A percentile compares a stretch with the other conserved stretches of the same genome.
Conservation (phyloP, 2,113 vertebrate genomes). For the Piliocolobus tephrosceles region DNA sequence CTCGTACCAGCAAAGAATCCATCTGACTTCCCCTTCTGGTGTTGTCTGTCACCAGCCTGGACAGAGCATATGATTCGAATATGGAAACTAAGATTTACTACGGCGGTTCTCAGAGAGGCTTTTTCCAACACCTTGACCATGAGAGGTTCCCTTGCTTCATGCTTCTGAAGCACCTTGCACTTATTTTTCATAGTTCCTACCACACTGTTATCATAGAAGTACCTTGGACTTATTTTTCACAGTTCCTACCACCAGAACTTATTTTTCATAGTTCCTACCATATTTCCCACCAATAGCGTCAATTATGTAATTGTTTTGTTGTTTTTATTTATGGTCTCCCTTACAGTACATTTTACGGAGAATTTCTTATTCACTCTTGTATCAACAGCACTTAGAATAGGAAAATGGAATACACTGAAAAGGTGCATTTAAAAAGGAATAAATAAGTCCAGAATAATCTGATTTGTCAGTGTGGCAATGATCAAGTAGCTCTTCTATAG, state of each 20-base stretch:
- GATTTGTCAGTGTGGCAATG: background rate
- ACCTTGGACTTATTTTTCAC: background rate
- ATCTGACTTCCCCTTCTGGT: background rate
- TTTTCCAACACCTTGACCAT: background rate
- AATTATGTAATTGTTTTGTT: background rate
- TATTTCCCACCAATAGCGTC: background rate
- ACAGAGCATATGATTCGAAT: background rate
- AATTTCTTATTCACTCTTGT: background rate
- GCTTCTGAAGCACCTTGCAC: background rate
- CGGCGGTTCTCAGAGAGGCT: background rate
- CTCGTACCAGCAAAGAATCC: background rate
- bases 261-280: background rate
- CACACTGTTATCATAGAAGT: background rate
- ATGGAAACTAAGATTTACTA: background rate
- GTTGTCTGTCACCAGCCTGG: background rate
- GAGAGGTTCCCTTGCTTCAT: background rate
- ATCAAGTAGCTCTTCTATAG: background rate
- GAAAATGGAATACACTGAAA: background rate
- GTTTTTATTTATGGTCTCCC: background rate
- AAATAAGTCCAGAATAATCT: background rate
- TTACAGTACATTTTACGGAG: background rate
- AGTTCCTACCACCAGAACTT: background rate
- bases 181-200: background rate
- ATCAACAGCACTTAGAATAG: background rate
- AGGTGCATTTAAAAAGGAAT: background rate